Evolutionary conservation across 2,113 vertebrate species (phyloP), one percentile per base, ranked within the genome.

Genomic region (Puffinus mauretanicus): DNA sequence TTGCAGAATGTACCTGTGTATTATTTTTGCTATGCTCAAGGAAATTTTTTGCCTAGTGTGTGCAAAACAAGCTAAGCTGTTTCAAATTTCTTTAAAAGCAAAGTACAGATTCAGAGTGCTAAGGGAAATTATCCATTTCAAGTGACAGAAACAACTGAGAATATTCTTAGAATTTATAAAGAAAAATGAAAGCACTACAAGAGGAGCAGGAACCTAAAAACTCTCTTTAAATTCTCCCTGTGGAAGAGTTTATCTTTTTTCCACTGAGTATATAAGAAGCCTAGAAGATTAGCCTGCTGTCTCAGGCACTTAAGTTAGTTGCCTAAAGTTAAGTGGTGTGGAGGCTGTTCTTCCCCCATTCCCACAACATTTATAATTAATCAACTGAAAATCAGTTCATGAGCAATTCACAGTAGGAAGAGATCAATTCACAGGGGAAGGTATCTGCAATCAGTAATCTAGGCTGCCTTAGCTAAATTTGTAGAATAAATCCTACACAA

Each of bases 321-420:
- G 83, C 86, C 80, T 75, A 42, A 71, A 89, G 55, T 93, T 96
- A 95, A 95, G 77, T 78, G 52, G 20, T 94, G 65, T 75, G 26
- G 83, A 97, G 83, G 32, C 55, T 91, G 42, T 64, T 93, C 64
- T 88, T 84, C 30, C 25, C 76, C 32, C 27, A 60, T 94, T 94
- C 91, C 81, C 77, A 84, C 73, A 91, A 84, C 72, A 79, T 94
- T 70, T 93, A 82, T 95, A 95, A 90, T 79, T 94, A 93, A 95
- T 80, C 72, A 88, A 36, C 78, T 95, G 88, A 86, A 83, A 95
- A 94, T 83, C 52, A 88, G 70, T 93, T 96, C 90, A 95, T 64
- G 42, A 94, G 51, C 55, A 93, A 91, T 77, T 93, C 95, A 88
- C 72, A 78, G 85, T 71, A 86, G 57, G 85, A 97, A 92, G 69